Conservation (phyloP, 1,140 invertebrate genomes). For the Gonatopus flavifemur region DNA sequence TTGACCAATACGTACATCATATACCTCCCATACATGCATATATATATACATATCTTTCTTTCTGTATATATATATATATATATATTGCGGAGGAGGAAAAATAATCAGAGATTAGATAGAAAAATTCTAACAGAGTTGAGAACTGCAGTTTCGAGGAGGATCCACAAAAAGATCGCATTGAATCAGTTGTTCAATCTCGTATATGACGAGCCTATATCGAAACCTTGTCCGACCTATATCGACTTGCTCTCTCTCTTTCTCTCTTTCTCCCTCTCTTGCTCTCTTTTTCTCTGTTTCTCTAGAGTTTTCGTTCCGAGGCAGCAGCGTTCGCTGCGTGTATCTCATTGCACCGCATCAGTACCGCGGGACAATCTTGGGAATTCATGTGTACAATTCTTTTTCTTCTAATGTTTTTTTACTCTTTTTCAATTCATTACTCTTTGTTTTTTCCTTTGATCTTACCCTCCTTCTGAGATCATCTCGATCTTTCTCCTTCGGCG, state of each 20-base stretch:
- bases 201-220: slow-evolving; percentile 13
- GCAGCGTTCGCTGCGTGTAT: not conserved
- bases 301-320: not conserved
- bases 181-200: too few relatives aligned
- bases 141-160: too few relatives aligned
- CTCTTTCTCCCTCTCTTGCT: not conserved
- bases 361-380: not conserved
- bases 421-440: slow-evolving; percentile 11
- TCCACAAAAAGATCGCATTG: too few relatives aligned
- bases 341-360: not conserved
- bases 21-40: not conserved
- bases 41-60: not conserved
- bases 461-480: not conserved
- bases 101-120: not conserved
- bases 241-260: slow-evolving; percentile 11
- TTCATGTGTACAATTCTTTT: not conserved
- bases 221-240: slow-evolving; percentile 24
- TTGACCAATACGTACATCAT: not conserved
- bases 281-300: slow-evolving; percentile 10
- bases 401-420: not conserved
- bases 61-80: not conserved
- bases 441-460: slow-evolving; percentile 11
- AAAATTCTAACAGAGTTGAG: too few relatives aligned
- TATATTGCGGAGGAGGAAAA: not conserved
- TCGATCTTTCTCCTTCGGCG: slow-evolving; percentile 33